phyloP scores from a whole-genome alignment of 1,140 invertebrate genomes.

The Paralvinella palmiformis region DNA sequence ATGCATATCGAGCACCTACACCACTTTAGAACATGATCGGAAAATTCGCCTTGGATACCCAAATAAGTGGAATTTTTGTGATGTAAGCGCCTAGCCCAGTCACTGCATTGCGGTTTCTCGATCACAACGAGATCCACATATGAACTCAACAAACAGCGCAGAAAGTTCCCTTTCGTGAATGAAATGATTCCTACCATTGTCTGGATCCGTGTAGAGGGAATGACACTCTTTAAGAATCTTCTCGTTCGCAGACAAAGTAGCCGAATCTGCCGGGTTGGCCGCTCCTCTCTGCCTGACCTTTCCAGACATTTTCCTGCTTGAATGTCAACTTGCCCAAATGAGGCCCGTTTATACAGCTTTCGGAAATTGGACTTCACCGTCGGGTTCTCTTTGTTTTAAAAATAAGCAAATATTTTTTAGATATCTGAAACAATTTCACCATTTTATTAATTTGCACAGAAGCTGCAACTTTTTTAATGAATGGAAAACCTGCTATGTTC shows the following conservation, averaged over 20 bases:
- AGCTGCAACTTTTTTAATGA: too few relatives aligned
- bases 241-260: conserved; percentile 54
- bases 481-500: too few relatives aligned
- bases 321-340: conserved; percentile 30
- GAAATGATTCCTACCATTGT: conserved; percentile 56
- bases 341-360: neutral
- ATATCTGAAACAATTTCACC: neutral
- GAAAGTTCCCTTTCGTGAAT: too few relatives aligned
- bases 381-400: neutral
- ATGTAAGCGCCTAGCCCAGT: too few relatives aligned
- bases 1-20: too few relatives aligned
- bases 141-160: too few relatives aligned
- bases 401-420: neutral
- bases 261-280: conserved; percentile 52
- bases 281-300: conserved; percentile 49
- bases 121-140: too few relatives aligned
- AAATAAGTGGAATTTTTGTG: too few relatives aligned
- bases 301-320: conserved; percentile 47
- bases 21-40: too few relatives aligned
- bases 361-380: neutral
- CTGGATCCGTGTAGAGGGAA: conserved; percentile 55
- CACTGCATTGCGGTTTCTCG: too few relatives aligned
- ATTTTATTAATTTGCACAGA: too few relatives aligned
- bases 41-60: too few relatives aligned
- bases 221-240: conserved; percentile 57